Evolutionary conservation across 2,888 invertebrate species (phyloP), one percentile per base, ranked within the genome.

Genomic region (Oegoconia quadripuncta): DNA sequence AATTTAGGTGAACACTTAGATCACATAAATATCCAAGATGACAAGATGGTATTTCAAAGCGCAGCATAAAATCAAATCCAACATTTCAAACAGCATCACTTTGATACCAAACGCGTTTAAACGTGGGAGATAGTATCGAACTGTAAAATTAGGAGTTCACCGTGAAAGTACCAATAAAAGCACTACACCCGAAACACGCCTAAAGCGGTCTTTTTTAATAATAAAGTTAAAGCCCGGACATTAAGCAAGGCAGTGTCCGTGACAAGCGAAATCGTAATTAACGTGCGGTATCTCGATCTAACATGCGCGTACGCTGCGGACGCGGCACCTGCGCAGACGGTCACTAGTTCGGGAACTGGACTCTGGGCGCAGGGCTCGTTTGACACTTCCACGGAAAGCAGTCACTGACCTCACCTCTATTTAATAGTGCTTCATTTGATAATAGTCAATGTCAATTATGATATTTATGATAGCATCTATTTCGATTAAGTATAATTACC

Each of bases 231-330:
- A 71, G 64, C 55, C 64, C 65, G 71, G 63, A 79, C 84, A 80
- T 84, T 83, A 83, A 76, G 76, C 74, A 69, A 72, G 62, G 62
- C 81, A 81, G 65, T 59, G 70, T 62, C 72, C 84, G 83, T 84
- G 84, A 86, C 83, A 76, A 64, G 76, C 80, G 77, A 79, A 76
- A 79, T 71, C 68, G 74, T 79, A 83, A 82, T 84, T 81, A 82
- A 74, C 76, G 70, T 62, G 60, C 62, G 55, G 58, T 74, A 74
- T 72, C 68, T 69, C 59, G 64, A 67, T 60, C 63, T 62, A 53
- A 53, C 54, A 41, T 43, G 61, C 52, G 57, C 52, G 54, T 46
- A 47, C 52, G 52, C 42, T 36, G 33, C 40, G 17, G 33, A 27
- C 29, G 27, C 25, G 17, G 33, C 33, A 34, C n/a, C 29, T 13